Conservation (phyloP, 2,797 vertebrate species). For the Amphiprion clarkii region DNA sequence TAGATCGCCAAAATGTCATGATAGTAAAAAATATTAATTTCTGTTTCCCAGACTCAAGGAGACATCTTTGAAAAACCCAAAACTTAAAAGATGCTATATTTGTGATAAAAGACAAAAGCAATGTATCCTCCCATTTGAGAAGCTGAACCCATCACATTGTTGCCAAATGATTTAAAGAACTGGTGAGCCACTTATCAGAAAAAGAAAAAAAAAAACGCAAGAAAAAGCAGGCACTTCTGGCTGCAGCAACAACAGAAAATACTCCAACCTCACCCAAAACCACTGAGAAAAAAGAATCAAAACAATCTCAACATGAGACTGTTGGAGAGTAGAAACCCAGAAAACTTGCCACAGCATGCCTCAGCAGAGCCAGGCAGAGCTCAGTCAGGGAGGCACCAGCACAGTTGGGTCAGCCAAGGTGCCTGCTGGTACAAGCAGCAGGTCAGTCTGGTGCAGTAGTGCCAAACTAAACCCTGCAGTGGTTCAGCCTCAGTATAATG, state of each 20-base stretch:
- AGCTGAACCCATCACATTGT: too few species aligned
- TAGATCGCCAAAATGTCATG: too few species aligned
- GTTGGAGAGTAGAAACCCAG: background rate
- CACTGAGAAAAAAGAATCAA: background rate
- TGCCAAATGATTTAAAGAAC: background rate
- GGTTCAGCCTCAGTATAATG: conserved; percentile 15
- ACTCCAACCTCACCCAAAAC: background rate
- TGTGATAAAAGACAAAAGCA: too few species aligned
- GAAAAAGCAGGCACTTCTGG: too few species aligned
- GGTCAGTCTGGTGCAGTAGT: conserved; percentile 8
- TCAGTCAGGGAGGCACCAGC: conserved; percentile 15
- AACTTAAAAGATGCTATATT: too few species aligned
- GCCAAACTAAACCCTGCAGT: conserved; percentile 38
- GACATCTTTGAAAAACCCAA: too few species aligned
- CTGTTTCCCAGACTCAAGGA: too few species aligned
- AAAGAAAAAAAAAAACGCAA: background rate
- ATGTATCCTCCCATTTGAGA: too few species aligned
- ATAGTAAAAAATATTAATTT: too few species aligned
- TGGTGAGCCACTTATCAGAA: background rate
- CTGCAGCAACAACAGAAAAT: background rate
- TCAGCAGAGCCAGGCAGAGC: conserved; percentile 18
- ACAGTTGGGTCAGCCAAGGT: conserved; percentile 43
- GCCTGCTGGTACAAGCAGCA: conserved; percentile 44
- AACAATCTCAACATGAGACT: background rate
- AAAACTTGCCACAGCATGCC: conserved; percentile 6